Conservation (phyloP, 2,888 invertebrate species). For the Pyralis farinalis region DNA sequence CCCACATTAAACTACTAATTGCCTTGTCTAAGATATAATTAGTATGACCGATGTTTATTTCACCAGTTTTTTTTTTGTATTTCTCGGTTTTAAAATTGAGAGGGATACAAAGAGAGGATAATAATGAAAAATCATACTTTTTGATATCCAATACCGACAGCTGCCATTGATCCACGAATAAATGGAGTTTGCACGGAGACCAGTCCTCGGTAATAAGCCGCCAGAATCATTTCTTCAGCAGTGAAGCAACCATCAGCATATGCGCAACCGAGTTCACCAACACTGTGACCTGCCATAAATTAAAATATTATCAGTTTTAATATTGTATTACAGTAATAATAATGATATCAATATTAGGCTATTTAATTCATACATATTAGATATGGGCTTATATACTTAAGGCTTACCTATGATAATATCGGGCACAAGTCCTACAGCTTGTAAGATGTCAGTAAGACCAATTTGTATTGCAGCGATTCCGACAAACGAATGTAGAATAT, state of each 20-base stretch:
- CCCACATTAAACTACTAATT: too few species aligned
- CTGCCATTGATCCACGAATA: slow-evolving; percentile 90
- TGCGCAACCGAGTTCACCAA: slow-evolving; percentile 94
- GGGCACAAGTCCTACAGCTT: slow-evolving; percentile 80
- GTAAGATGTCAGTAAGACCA: slow-evolving; percentile 66
- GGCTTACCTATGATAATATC: slow-evolving; percentile 88
- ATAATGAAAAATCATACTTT: slow-evolving; percentile 50
- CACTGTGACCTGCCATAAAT: slow-evolving; percentile 84
- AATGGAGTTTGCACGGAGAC: slow-evolving; percentile 83
- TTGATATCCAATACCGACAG: slow-evolving; percentile 83
- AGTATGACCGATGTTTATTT: too few species aligned
- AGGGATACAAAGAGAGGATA: too few species aligned
- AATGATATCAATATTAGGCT: too few species aligned
- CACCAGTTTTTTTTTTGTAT: too few species aligned
- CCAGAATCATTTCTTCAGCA: slow-evolving; percentile 88
- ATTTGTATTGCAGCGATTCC: slow-evolving; percentile 88
- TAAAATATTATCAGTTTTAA: too few species aligned
- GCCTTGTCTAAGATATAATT: too few species aligned
- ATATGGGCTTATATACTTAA: too few species aligned
- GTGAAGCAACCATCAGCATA: slow-evolving; percentile 94
- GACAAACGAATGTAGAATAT: slow-evolving; percentile 87
- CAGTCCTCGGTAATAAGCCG: slow-evolving; percentile 89
- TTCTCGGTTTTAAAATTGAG: too few species aligned
- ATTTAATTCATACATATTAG: too few species aligned
- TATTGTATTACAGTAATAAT: too few species aligned